Evolutionary conservation across 2,888 invertebrate species (phyloP).

Genomic region (Pocota personata): DNA sequence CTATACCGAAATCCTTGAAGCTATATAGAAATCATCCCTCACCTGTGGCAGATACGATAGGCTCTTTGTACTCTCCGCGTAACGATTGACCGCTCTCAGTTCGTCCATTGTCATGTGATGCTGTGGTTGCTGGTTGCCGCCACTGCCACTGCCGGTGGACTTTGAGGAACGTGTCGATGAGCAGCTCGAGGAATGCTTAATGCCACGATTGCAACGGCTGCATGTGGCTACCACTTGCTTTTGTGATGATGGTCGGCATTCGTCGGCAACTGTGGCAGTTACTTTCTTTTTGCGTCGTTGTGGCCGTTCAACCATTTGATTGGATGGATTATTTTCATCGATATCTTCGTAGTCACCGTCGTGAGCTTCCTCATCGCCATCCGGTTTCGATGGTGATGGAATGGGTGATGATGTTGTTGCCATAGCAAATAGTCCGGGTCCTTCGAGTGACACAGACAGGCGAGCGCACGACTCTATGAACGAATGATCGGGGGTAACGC

Average conservation of each 20-base stretch:
- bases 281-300: conserved; percentile 71
- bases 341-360: conserved; percentile 78
- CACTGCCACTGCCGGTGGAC: conserved; percentile 83
- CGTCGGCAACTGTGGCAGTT: conserved; percentile 43
- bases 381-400: conserved; percentile 86
- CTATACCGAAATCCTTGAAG: conserved; percentile 82
- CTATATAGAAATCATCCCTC: conserved; percentile 83
- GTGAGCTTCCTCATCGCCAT: conserved; percentile 76
- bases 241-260: conserved; percentile 70
- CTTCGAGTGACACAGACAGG: conserved; percentile 94
- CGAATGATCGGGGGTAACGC: conserved; percentile 94
- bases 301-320: conserved; percentile 65
- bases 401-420: conserved; percentile 86
- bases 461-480: conserved; percentile 93
- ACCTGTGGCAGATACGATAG: conserved; percentile 96
- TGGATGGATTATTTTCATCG: conserved; percentile 76
- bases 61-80: conserved; percentile 95
- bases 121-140: conserved; percentile 76
- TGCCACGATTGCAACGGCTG: conserved; percentile 81
- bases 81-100: conserved; percentile 92
- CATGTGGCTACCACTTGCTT: conserved; percentile 76
- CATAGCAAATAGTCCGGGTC: conserved; percentile 88
- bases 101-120: conserved; percentile 92
- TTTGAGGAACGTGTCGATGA: conserved; percentile 89
- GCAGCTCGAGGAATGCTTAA: conserved; percentile 84